Evolutionary conservation across 2,888 invertebrate genomes (phyloP).

Genomic region (Quadroppia sp.): DNA sequence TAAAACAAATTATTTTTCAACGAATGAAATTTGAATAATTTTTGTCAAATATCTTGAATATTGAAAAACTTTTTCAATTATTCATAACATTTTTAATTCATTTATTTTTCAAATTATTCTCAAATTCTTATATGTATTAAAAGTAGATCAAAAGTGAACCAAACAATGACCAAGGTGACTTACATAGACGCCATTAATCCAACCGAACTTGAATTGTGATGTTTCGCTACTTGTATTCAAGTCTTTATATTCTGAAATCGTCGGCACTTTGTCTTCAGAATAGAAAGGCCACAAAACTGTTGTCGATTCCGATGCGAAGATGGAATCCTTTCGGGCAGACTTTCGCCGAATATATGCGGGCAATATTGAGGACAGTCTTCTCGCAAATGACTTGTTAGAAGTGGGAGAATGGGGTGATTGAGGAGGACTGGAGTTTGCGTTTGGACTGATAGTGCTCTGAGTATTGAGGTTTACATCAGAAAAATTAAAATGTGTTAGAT

Average conservation of each 20-base stretch:
- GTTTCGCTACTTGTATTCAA: neutral
- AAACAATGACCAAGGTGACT: neutral
- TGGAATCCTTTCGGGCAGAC: conserved; percentile 39
- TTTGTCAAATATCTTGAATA: no score
- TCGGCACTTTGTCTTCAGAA: conserved; percentile 36
- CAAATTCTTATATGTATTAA: neutral
- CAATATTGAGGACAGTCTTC: conserved; percentile 31
- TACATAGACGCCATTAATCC: conserved; percentile 44
- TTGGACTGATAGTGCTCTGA: no score
- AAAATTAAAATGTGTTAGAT: no score
- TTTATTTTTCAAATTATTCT: no score
- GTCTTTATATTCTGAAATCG: conserved; percentile 26
- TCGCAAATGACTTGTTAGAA: neutral
- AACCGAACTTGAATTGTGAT: conserved; percentile 42
- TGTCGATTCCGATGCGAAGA: conserved; percentile 40
- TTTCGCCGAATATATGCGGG: conserved; percentile 39
- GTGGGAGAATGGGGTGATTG: neutral
- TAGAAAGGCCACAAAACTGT: conserved; percentile 33
- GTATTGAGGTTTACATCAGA: no score
- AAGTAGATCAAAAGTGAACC: neutral
- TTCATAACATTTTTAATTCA: no score
- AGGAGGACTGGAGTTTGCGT: no score
- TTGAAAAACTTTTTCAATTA: no score
- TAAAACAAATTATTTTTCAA: no score
- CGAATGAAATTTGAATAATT: no score